Evolutionary conservation across 1,140 invertebrate genomes (phyloP).

Genomic region (Ectropis grisescens): DNA sequence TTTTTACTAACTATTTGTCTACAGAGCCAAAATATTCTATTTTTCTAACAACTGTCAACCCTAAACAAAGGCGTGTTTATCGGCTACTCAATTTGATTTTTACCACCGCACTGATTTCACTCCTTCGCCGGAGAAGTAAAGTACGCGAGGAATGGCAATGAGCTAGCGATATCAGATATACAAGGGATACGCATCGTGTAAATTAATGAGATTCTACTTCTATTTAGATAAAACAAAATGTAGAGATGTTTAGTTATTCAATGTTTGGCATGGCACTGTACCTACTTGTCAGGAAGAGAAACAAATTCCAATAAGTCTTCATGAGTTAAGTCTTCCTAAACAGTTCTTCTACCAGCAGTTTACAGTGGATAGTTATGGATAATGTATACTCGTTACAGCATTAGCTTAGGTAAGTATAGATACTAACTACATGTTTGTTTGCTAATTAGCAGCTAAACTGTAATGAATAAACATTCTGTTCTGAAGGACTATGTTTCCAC

Average conservation of each 20-base stretch:
- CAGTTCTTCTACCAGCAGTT: too few relatives aligned
- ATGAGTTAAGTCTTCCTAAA: too few relatives aligned
- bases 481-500: too few relatives aligned
- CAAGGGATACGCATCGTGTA: slow-evolving; percentile 10
- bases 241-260: not conserved
- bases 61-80: slow-evolving; percentile 43
- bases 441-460: too few relatives aligned
- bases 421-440: too few relatives aligned
- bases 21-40: too few relatives aligned
- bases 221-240: not conserved
- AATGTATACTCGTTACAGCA: too few relatives aligned
- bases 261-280: not conserved
- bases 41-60: too few relatives aligned
- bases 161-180: slow-evolving; percentile 17
- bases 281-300: not conserved
- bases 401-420: too few relatives aligned
- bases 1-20: too few relatives aligned
- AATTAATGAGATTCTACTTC: not conserved
- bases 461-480: too few relatives aligned
- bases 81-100: slow-evolving; percentile 67
- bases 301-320: not conserved
- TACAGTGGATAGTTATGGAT: too few relatives aligned
- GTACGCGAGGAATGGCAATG: slow-evolving; percentile 28
- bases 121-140: slow-evolving; percentile 38
- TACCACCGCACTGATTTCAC: slow-evolving; percentile 61